Evolutionary conservation across 2,888 invertebrate genomes (phyloP).

Genomic region (Eupithecia abbreviata): DNA sequence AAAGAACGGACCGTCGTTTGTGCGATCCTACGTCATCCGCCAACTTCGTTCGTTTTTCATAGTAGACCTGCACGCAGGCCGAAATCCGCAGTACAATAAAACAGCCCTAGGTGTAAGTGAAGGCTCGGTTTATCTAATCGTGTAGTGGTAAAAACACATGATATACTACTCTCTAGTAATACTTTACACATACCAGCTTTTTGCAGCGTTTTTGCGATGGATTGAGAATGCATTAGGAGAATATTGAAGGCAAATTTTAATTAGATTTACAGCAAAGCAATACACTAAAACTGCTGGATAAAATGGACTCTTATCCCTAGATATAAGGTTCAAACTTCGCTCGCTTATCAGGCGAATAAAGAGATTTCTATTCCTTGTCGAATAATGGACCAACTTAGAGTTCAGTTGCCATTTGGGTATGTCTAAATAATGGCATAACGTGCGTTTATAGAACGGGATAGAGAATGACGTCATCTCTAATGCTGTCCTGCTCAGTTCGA

Average conservation of each 20-base stretch:
- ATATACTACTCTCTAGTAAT: background rate
- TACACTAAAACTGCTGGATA: background rate
- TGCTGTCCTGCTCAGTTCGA: background rate
- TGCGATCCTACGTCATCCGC: too few relatives aligned
- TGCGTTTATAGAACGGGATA: background rate
- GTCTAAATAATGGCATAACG: background rate
- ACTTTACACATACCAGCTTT: conserved; percentile 25
- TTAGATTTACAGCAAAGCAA: conserved; percentile 15
- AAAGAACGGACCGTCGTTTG: too few relatives aligned
- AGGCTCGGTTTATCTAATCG: background rate
- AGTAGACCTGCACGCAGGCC: too few relatives aligned
- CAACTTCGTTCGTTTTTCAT: too few relatives aligned
- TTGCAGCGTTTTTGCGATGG: conserved; percentile 18
- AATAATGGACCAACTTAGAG: background rate
- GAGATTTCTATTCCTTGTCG: background rate
- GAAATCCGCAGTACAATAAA: too few relatives aligned
- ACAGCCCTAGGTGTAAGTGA: background rate
- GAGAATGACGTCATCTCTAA: background rate
- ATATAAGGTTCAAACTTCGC: background rate
- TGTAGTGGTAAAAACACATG: background rate
- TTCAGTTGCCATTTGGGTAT: background rate
- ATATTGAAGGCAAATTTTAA: conserved; percentile 22
- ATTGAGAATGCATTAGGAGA: conserved; percentile 26
- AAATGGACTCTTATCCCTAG: background rate
- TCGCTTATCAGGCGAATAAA: background rate